Conservation (phyloP, 1,140 invertebrate species). For the Zeugodacus cucurbitae region DNA sequence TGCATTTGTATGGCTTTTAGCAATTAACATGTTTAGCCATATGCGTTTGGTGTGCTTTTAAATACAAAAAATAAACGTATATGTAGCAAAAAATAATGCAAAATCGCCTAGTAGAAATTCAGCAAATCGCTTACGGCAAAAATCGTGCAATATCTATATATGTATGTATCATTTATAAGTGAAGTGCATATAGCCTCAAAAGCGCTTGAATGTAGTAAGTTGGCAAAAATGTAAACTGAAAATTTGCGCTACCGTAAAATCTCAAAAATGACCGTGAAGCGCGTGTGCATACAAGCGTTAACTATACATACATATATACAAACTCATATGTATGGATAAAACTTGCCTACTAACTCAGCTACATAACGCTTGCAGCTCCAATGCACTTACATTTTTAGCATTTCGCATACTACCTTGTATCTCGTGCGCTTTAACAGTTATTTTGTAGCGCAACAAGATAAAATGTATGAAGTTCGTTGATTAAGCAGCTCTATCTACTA, state of each 20-base stretch:
- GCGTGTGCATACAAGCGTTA: neutral
- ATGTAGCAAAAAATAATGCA: neutral
- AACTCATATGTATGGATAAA: neutral
- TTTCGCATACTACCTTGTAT: neutral
- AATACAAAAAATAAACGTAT: neutral
- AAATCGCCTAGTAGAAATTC: neutral
- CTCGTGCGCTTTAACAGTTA: constrained; percentile 19
- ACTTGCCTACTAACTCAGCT: too few relatives aligned
- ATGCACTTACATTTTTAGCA: neutral
- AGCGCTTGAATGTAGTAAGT: neutral
- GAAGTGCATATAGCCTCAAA: neutral
- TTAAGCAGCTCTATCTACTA: neutral
- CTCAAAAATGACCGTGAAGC: neutral
- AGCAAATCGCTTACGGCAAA: neutral
- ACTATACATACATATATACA: neutral
- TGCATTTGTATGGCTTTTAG: neutral
- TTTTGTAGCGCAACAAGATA: constrained; percentile 10
- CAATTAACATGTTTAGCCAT: neutral
- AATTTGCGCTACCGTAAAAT: constrained; percentile 7
- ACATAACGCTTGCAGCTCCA: too few relatives aligned
- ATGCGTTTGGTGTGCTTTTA: neutral
- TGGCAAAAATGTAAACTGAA: neutral
- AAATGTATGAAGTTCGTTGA: neutral
- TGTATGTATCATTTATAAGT: neutral
- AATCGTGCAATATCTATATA: neutral